These are phyloP conservation scores for Electrona antarctica DNA, from an alignment of 2,113 vertebrate species.

Conservation along the genomic window DNA sequence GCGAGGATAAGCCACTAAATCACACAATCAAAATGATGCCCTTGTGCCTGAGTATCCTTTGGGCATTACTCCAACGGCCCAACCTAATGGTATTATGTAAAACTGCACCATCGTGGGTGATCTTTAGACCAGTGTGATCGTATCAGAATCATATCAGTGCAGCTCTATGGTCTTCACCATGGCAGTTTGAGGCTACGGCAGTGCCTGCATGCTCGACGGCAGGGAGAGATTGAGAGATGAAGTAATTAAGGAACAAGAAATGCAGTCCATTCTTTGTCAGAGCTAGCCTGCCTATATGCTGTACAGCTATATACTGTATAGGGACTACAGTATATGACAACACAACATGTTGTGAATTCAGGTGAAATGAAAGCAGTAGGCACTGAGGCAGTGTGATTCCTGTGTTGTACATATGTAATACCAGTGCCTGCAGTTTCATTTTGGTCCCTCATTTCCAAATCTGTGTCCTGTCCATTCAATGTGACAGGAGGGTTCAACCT, in stretches of 20 bases:
- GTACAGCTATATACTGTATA: not conserved
- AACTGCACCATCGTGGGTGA: slow-evolving; percentile 32
- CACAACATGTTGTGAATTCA: too few relatives aligned
- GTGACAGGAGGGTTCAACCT: too few relatives aligned
- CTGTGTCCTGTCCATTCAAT: too few relatives aligned
- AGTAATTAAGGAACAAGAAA: not conserved
- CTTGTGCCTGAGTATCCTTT: not conserved
- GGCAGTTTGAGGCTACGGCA: slow-evolving; percentile 7
- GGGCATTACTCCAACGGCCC: not conserved
- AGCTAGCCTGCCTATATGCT: not conserved
- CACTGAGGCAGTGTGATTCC: too few relatives aligned
- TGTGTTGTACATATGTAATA: too few relatives aligned
- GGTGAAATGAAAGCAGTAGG: too few relatives aligned
- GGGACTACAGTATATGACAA: too few relatives aligned
- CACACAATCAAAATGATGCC: not conserved
- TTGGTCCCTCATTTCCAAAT: too few relatives aligned
- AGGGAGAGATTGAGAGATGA: not conserved
- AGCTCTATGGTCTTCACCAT: not conserved
- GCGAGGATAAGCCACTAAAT: slow-evolving; percentile 17
- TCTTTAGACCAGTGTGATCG: slow-evolving; percentile 25
- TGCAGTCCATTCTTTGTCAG: not conserved
- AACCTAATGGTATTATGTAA: slow-evolving; percentile 45
- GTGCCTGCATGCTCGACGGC: not conserved
- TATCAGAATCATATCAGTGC: slow-evolving; percentile 10
- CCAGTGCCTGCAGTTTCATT: too few relatives aligned